Percentiles rank a stretch among this genome's conserved stretches.
Conservation (phyloP, 1,140 invertebrate species). For the Himalopsyche phryganea region DNA sequence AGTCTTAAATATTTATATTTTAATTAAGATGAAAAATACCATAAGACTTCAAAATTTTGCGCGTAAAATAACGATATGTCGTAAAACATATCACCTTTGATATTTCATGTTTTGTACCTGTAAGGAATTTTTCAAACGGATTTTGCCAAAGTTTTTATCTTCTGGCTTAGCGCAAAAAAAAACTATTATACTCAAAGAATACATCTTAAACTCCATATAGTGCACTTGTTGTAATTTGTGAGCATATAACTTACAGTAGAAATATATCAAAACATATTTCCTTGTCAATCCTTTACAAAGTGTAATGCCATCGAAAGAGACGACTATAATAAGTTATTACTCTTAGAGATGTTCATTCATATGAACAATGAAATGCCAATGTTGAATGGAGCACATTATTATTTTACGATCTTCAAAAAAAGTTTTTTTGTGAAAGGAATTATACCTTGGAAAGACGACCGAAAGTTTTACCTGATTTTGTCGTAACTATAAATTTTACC, state of each 20-base stretch:
- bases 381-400: slow-evolving; percentile 25
- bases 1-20: too few species aligned
- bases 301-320: not conserved
- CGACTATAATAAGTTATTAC: not conserved
- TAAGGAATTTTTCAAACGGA: slow-evolving; percentile 9
- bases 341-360: slow-evolving; percentile 6
- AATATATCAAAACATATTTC: not conserved
- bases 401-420: slow-evolving; percentile 24
- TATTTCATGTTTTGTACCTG: slow-evolving; percentile 11
- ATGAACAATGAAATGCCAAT: slow-evolving; percentile 24
- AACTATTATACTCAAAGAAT: slow-evolving; percentile 13
- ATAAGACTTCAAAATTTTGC: not conserved
- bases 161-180: slow-evolving; percentile 14
- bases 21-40: too few species aligned
- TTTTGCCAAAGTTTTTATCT: slow-evolving; percentile 14
- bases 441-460: slow-evolving; percentile 3
- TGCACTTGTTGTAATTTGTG: slow-evolving; percentile 21
- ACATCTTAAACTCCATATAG: slow-evolving; percentile 10
- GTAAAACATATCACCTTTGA: not conserved
- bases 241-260: not conserved
- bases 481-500: too few species aligned
- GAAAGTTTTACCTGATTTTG: slow-evolving; percentile 6
- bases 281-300: not conserved
- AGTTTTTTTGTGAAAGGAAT: slow-evolving; percentile 8
- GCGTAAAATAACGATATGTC: not conserved